These are phyloP conservation scores for Todiramphus chloris DNA, from an alignment of 2,113 vertebrate genomes.

Conservation along the genomic window DNA sequence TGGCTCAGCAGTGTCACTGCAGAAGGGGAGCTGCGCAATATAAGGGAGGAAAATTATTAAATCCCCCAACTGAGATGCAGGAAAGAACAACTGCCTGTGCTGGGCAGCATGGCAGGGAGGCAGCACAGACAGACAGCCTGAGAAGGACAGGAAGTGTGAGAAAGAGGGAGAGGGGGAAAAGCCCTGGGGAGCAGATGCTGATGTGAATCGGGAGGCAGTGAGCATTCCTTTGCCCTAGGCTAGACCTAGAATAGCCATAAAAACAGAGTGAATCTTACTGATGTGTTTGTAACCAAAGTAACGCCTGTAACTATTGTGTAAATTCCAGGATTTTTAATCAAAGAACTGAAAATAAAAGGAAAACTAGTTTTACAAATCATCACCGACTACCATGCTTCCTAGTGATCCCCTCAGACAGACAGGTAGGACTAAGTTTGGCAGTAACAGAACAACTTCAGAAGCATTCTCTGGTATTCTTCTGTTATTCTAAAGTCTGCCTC, in stretches of 20 bases:
- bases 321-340: background rate
- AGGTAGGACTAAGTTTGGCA: background rate
- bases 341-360: background rate
- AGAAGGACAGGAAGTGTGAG: background rate
- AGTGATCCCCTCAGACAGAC: background rate
- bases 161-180: background rate
- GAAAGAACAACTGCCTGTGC: background rate
- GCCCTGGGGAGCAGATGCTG: background rate
- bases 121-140: background rate
- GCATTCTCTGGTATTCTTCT: background rate
- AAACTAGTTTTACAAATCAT: background rate
- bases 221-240: background rate
- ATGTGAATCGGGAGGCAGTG: background rate
- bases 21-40: background rate
- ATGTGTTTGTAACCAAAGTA: background rate
- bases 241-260: background rate
- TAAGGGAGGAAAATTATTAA: background rate
- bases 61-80: background rate
- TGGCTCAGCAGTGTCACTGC: background rate
- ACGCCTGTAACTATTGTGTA: background rate
- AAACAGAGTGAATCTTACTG: background rate
- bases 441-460: background rate
- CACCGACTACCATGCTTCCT: background rate
- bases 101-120: rapidly evolving
- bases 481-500: background rate